Evolutionary conservation across 2,113 vertebrate species (phyloP).

Genomic region (Epinephelus lanceolatus): DNA sequence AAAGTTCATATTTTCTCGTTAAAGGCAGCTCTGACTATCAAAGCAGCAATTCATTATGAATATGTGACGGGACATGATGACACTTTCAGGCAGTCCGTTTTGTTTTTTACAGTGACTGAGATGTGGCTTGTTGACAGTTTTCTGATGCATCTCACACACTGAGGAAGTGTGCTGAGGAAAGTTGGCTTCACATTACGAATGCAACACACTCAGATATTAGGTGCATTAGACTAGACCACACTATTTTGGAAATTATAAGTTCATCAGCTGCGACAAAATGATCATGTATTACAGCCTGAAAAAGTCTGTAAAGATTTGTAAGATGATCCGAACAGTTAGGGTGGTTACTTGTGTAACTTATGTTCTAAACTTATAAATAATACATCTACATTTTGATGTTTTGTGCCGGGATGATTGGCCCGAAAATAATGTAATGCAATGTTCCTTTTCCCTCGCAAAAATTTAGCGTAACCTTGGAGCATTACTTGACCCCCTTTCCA

Average conservation of each 20-base stretch:
- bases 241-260: background rate
- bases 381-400: background rate
- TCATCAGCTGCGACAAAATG: background rate
- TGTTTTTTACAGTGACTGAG: background rate
- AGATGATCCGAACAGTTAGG: background rate
- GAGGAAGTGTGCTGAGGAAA: slow-evolving; percentile 1
- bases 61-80: slow-evolving; percentile 50
- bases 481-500: too few relatives aligned
- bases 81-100: slow-evolving; percentile 38
- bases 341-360: background rate
- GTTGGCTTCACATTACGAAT: background rate
- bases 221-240: background rate
- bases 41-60: slow-evolving; percentile 48
- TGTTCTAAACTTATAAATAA: background rate
- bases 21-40: slow-evolving; percentile 36
- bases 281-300: background rate
- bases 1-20: slow-evolving; percentile 52
- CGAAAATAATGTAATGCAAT: too few relatives aligned
- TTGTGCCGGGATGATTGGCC: too few relatives aligned
- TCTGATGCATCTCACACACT: slow-evolving; percentile 13
- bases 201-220: background rate
- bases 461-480: too few relatives aligned
- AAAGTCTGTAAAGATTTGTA: background rate
- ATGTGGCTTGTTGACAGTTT: slow-evolving; percentile 36
- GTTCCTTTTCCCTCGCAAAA: too few relatives aligned